Evolutionary conservation across 2,113 vertebrate genomes (phyloP).

Genomic region (Nothocercus nigrocapillus): DNA sequence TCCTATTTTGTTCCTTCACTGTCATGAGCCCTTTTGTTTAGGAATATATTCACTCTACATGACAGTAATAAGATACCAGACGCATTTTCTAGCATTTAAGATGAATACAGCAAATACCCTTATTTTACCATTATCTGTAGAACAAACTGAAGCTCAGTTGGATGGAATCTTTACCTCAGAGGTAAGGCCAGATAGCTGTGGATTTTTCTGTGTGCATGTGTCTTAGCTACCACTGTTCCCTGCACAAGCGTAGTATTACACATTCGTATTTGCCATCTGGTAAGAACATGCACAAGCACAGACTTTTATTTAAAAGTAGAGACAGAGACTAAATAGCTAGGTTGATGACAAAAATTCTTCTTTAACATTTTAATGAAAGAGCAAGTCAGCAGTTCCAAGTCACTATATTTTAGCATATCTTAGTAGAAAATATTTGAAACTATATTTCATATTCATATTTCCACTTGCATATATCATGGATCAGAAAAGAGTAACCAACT

Average conservation of each 20-base stretch:
- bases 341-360: neutral
- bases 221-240: neutral
- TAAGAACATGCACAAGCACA: neutral
- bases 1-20: neutral
- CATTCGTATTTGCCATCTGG: neutral
- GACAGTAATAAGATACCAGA: neutral
- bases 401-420: neutral
- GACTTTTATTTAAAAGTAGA: neutral
- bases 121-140: neutral
- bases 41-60: neutral
- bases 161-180: neutral
- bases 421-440: neutral
- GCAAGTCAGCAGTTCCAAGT: neutral
- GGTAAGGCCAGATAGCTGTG: neutral
- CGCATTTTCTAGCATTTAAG: neutral
- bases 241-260: neutral
- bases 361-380: neutral
- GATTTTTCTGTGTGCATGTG: neutral
- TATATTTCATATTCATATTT: neutral
- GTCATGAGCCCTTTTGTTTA: neutral
- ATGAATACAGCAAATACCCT: neutral
- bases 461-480: fast-evolving
- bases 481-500: neutral
- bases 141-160: neutral
- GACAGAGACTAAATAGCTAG: fast-evolving